Conservation (phyloP, 2,797 vertebrate genomes). For the Mus caroli region DNA sequence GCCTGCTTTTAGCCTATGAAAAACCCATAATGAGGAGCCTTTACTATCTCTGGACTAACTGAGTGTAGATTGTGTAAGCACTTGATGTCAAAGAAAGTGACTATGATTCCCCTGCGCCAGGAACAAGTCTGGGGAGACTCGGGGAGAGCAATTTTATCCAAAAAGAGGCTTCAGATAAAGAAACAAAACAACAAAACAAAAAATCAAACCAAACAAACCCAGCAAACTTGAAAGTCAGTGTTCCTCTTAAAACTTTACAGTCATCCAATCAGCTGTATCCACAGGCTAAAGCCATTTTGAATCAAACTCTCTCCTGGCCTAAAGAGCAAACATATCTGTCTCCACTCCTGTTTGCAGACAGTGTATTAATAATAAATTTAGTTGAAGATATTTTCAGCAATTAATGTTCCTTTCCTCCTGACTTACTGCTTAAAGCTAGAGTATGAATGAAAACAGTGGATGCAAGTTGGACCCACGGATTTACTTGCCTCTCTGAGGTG, state of each 20-base stretch:
- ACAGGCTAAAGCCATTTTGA: not conserved
- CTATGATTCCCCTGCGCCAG: not conserved
- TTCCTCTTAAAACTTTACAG: conserved; percentile 26
- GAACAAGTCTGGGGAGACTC: not conserved
- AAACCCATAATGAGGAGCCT: not conserved
- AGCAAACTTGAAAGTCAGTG: not conserved
- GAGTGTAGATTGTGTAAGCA: not conserved
- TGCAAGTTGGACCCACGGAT: not conserved
- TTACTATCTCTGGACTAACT: not conserved
- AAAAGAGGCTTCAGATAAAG: not conserved
- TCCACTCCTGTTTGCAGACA: not conserved
- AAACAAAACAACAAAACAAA: not conserved
- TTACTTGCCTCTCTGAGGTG: not conserved
- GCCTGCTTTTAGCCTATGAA: no score
- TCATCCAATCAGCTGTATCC: not conserved
- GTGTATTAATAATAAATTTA: not conserved
- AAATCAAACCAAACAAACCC: not conserved
- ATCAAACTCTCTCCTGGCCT: not conserved
- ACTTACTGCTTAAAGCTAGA: not conserved
- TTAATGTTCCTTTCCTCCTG: not conserved
- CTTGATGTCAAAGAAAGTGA: not conserved
- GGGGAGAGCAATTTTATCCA: not conserved
- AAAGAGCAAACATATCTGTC: not conserved
- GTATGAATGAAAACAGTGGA: not conserved
- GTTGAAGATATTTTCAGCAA: conserved; percentile 25